Evolutionary conservation across 2,888 invertebrate species (phyloP), one percentile per base, ranked within the genome.

Genomic region (Heteromurus nitidus): DNA sequence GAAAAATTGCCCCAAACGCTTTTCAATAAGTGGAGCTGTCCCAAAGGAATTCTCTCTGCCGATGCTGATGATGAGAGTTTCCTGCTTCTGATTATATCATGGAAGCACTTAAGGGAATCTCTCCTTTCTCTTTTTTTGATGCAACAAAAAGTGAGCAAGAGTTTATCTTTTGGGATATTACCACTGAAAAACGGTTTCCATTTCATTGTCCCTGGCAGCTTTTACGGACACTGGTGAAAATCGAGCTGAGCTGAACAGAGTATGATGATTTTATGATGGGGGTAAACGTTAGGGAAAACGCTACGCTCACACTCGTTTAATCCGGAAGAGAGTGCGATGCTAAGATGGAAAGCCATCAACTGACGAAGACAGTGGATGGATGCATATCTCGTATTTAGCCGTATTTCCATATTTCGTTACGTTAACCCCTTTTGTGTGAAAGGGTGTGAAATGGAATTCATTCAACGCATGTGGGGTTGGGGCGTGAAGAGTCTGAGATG

Each of bases 1-100:
- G 77, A 68, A 81, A 84, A 85, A 86, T 86, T 84, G 86, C 82
- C 83, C 83, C 84, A 85, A 86, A 85, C 84, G 84, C 83, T 86
- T 85, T 85, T 84, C 84, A 85, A 84, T 85, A 85, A 85, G 80
- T 76, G 79, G 64, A 77, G 77, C 50, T 77, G 76, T 86, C 86
- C 86, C 86, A 47, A 68, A 77, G 84, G 86, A 85, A 65, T 83
- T 84, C 50, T 42, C 60, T n/a, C n/a, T 55, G 67, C 68, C 74
- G 73, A 80, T 79, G 79, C 53, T 65, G 79, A 79, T 70, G 77
- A 77, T 79, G 79, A 79, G 79, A 65, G 79, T 30, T 79, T 53
- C 55, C 77, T 77, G 77, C 72, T 79, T 72, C 72, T 79, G 79
- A 79, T 79, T 79, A 79, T 79, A 79, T 79, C 79, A 79, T 70